Conservation (phyloP, 2,888 invertebrate species). For the Neelides folsomi region DNA sequence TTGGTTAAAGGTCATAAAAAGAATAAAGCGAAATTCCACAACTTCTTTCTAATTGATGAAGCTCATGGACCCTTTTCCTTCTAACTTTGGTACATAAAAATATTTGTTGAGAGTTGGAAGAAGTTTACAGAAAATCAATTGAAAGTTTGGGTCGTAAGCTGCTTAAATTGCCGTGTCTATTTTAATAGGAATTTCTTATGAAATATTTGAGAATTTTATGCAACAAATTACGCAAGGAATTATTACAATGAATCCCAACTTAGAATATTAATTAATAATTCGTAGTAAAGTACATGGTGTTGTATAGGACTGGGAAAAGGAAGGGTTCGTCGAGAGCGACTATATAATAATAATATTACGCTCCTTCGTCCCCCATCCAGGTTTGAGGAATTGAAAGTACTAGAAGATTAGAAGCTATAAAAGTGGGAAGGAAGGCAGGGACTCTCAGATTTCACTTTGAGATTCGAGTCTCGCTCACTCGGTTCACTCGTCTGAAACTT, state of each 20-base stretch:
- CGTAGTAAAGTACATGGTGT: conserved; percentile 7
- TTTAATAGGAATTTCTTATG: no score
- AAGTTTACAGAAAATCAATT: no score
- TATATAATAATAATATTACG: no score
- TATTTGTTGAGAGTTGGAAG: no score
- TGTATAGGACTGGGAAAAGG: background rate
- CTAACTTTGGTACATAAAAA: no score
- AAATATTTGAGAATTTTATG: background rate
- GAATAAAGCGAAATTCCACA: no score
- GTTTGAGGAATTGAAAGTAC: conserved; percentile 11
- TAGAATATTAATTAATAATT: background rate
- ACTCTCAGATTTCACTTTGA: conserved; percentile 20
- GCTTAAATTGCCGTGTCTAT: no score
- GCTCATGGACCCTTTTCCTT: no score
- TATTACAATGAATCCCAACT: background rate
- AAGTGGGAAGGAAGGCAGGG: conserved; percentile 12
- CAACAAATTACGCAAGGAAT: background rate
- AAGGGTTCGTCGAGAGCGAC: background rate
- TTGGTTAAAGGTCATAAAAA: no score
- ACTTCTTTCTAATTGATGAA: no score
- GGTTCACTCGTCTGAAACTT: conserved; percentile 20
- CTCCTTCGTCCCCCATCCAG: no score
- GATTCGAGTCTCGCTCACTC: conserved; percentile 23
- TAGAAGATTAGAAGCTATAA: conserved; percentile 16
- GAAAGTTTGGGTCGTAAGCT: no score